These are phyloP conservation scores for Chaetogeoica ovagalla DNA, from an alignment of 2,888 invertebrate species.

Conservation along the genomic window DNA sequence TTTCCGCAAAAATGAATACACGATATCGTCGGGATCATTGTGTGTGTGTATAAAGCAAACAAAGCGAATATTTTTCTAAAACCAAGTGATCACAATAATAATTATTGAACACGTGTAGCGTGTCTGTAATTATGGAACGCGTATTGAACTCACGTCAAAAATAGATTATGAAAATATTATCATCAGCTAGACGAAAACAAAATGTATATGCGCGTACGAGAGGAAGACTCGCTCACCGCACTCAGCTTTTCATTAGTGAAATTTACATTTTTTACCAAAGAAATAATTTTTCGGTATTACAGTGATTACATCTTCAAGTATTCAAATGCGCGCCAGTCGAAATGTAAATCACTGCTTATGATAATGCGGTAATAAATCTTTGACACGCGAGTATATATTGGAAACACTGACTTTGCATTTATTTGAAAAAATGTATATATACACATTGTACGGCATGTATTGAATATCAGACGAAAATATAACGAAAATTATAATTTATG, in stretches of 20 bases:
- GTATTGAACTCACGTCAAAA: background rate
- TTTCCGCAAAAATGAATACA: background rate
- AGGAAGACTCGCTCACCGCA: background rate
- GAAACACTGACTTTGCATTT: background rate
- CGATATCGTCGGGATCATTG: background rate
- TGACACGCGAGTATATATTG: background rate
- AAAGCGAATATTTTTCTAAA: no score
- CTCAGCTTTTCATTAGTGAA: background rate
- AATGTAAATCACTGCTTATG: background rate
- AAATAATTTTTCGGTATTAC: background rate
- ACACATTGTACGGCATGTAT: background rate
- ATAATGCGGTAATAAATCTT: constrained; percentile 10
- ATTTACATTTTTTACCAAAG: background rate
- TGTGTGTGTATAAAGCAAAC: background rate
- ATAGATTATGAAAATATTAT: background rate
- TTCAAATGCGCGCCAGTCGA: background rate
- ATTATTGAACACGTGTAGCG: no score
- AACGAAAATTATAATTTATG: background rate
- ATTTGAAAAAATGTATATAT: no score
- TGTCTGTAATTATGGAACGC: no score
- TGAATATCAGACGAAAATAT: background rate
- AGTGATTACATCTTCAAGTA: background rate
- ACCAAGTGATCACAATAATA: no score
- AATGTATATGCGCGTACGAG: background rate
- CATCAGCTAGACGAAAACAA: background rate